Base-by-base conservation (phyloP, 2,888 invertebrate species). In the Limulus polyphemus region DNA sequence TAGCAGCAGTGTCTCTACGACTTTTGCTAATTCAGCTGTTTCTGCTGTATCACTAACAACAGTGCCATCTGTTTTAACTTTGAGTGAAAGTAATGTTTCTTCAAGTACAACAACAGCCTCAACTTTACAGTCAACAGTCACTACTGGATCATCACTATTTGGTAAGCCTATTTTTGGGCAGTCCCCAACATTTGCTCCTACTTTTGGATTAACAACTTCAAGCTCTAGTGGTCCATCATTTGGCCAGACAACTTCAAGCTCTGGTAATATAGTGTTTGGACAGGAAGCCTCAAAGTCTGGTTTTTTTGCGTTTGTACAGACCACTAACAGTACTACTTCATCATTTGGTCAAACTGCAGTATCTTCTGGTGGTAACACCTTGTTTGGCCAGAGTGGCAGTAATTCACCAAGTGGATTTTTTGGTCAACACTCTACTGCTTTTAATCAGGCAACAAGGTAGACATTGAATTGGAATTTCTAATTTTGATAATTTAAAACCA, bases 281-380 rank as follows among this genome's bases (percentile, higher is more conserved):
- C 52, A 52, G 7, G 16, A 52, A 52, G 52, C 12, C 14, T 11
- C 14, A 17, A n/a, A 14, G 17, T 1, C 17, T 13, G 52, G 17
- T 12, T 50, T 58, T 11, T 13, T 55, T 14, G 56, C 61, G 9
- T 63, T 63, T 58, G 52, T 32, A n/a, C 58, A 60, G 47, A 16
- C 52, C 51, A 16, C 50, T 46, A 14, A 48, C 46, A 57, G 49
- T 14, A 55, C 55, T 32, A 16, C 11, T 32, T 32, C 55, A 55
- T n/a, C 12, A 7, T 55, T 55, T 55, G 55, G 55, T 55, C 55
- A 55, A 16, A 10, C 17, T 32, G 10, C 12, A 3, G 14, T 55
- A 16, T 55, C 58, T 7, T 16, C 60, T 2, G 32, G 32, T 32
- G 32, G 32, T 32, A 32, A 32, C 32, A 32, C 32, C 32, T 2